These are phyloP conservation scores for Eupithecia dodoneata DNA, from an alignment of 2,888 invertebrate genomes.

Conservation along the genomic window DNA sequence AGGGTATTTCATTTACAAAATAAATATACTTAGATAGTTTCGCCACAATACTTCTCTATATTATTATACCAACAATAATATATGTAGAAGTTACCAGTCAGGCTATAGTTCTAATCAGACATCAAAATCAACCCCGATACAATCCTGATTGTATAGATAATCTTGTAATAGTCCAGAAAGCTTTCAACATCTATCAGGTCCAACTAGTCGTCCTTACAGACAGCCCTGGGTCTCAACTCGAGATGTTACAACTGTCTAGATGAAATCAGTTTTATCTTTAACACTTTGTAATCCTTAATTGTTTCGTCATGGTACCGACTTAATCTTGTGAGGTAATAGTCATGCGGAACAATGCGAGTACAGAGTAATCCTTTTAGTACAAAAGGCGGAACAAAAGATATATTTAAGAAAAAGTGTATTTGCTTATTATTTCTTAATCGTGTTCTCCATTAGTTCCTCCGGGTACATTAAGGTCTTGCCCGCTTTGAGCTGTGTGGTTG, in stretches of 20 bases:
- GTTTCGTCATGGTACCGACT: slow-evolving; percentile 35
- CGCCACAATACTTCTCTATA: no score
- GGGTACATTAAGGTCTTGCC: not conserved
- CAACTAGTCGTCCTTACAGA: not conserved
- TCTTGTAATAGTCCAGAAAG: not conserved
- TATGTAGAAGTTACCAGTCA: not conserved
- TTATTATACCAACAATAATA: not conserved
- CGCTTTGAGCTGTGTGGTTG: not conserved
- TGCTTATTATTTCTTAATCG: not conserved
- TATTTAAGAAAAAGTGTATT: not conserved
- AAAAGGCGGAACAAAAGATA: not conserved
- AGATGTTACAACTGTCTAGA: slow-evolving; percentile 20
- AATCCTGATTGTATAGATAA: slow-evolving; percentile 1
- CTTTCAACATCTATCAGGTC: not conserved
- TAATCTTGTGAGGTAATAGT: slow-evolving; percentile 40
- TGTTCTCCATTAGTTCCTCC: not conserved
- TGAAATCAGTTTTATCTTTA: slow-evolving; percentile 36
- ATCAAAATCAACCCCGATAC: not conserved
- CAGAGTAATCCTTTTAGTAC: slow-evolving; percentile 28
- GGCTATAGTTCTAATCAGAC: not conserved
- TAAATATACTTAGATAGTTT: no score
- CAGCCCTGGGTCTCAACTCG: not conserved
- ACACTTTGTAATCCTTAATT: slow-evolving; percentile 39
- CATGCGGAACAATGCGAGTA: slow-evolving; percentile 34
- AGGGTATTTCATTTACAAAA: no score